Evolutionary conservation across 2,113 vertebrate genomes (phyloP).

Genomic region (Myiopsitta monachus): DNA sequence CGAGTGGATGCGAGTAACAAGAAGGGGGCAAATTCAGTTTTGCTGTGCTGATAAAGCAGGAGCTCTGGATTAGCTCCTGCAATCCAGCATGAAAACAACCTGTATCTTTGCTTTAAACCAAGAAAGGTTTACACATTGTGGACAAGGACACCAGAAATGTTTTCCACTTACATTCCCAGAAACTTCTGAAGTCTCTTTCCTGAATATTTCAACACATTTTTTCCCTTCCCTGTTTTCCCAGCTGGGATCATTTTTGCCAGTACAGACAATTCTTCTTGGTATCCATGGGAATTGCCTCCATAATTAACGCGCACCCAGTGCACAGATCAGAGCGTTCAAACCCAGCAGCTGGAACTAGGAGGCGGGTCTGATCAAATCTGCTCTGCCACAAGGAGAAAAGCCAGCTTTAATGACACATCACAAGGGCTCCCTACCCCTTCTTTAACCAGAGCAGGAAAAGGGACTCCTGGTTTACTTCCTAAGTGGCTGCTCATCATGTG

Average conservation of each 20-base stretch:
- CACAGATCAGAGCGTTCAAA: slow-evolving; percentile 65
- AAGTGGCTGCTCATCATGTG: not conserved
- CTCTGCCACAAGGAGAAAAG: slow-evolving; percentile 61
- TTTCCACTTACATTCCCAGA: not conserved
- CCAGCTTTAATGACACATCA: slow-evolving; percentile 65
- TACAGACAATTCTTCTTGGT: slow-evolving; percentile 62
- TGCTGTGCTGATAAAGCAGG: not conserved
- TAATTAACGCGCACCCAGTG: slow-evolving; percentile 71
- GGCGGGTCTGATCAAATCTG: slow-evolving; percentile 68
- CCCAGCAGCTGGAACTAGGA: slow-evolving; percentile 71
- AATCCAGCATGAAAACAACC: not conserved
- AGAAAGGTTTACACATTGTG: not conserved
- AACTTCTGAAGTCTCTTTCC: slow-evolving; percentile 33
- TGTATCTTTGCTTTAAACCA: not conserved
- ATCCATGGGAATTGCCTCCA: slow-evolving; percentile 72
- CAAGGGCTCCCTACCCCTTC: slow-evolving; percentile 21
- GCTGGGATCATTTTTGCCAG: slow-evolving; percentile 60
- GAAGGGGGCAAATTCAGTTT: not conserved
- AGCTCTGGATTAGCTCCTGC: not conserved
- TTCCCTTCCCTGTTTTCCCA: slow-evolving; percentile 21
- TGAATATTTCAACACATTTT: slow-evolving; percentile 24
- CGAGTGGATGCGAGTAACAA: rapidly evolving
- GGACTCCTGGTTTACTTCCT: not conserved
- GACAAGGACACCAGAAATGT: not conserved
- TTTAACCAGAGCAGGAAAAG: not conserved